A percentile compares a stretch with the other conserved stretches of the same genome.
Evolutionary conservation across 2,113 vertebrate species (phyloP).

Genomic region (Gambusia affinis): DNA sequence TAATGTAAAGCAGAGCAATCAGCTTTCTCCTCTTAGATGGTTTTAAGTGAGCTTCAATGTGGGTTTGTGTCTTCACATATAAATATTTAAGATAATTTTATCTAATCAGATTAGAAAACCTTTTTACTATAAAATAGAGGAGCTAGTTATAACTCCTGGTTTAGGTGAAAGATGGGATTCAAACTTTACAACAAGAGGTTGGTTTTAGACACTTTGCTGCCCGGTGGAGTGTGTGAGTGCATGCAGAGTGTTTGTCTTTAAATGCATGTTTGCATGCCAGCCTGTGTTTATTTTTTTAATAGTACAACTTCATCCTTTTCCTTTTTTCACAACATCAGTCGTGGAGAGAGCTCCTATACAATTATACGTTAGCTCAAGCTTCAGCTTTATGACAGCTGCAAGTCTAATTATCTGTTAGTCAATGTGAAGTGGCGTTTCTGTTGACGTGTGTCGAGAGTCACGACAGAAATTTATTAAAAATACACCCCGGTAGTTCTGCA

Average conservation of each 20-base stretch:
- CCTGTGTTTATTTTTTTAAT: background rate
- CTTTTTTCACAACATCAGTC: background rate
- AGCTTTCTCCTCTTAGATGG: slow-evolving; percentile 21
- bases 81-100: background rate
- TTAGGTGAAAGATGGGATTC: background rate
- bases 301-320: background rate
- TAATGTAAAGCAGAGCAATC: slow-evolving; percentile 23
- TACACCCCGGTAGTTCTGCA: too few relatives aligned
- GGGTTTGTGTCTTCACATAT: background rate
- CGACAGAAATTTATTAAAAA: too few relatives aligned
- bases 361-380: background rate
- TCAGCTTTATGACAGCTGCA: background rate
- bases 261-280: slow-evolving; percentile 30
- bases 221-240: slow-evolving; percentile 12
- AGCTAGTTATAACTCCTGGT: background rate
- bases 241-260: background rate
- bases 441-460: too few relatives aligned
- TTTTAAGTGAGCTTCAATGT: slow-evolving; percentile 1
- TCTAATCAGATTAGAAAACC: background rate
- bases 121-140: background rate
- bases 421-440: too few relatives aligned
- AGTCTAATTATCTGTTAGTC: too few relatives aligned
- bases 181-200: too few relatives aligned
- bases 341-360: background rate
- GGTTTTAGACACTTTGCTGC: background rate